Evolutionary conservation across 2,797 vertebrate species (phyloP).

Genomic region (Darevskia nairensis): DNA sequence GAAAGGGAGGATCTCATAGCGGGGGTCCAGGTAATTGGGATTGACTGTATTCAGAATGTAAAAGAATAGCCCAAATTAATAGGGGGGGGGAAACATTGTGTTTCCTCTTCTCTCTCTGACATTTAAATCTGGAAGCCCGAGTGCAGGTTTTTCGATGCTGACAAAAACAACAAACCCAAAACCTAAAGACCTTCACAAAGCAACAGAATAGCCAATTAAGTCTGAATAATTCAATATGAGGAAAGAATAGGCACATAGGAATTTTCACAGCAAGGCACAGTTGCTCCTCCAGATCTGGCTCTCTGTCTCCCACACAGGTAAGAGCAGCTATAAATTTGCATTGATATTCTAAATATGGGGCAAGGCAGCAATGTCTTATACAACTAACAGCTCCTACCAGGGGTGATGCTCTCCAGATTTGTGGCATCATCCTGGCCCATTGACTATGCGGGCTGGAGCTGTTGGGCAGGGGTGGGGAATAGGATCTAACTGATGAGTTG

Average conservation of each 20-base stretch:
- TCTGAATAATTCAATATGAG: conserved; percentile 30
- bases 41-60: neutral
- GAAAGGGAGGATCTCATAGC: conserved; percentile 16
- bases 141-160: neutral
- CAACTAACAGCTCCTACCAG: neutral
- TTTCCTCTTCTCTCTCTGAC: conserved; percentile 4
- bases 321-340: neutral
- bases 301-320: neutral
- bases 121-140: conserved; percentile 16
- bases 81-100: neutral
- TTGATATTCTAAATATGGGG: neutral
- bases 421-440: too few relatives aligned
- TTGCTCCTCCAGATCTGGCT: neutral
- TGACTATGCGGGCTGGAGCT: too few relatives aligned
- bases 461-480: too few relatives aligned
- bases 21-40: conserved; percentile 31
- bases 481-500: too few relatives aligned
- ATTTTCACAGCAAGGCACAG: neutral
- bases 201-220: conserved; percentile 27
- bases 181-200: conserved; percentile 4
- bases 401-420: too few relatives aligned
- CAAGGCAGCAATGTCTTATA: neutral
- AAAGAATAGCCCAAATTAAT: conserved; percentile 17
- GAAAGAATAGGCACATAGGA: conserved; percentile 6
- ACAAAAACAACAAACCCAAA: conserved; percentile 17